Conservation (phyloP, 2,888 invertebrate species). For the Stenotaenia linearis region DNA sequence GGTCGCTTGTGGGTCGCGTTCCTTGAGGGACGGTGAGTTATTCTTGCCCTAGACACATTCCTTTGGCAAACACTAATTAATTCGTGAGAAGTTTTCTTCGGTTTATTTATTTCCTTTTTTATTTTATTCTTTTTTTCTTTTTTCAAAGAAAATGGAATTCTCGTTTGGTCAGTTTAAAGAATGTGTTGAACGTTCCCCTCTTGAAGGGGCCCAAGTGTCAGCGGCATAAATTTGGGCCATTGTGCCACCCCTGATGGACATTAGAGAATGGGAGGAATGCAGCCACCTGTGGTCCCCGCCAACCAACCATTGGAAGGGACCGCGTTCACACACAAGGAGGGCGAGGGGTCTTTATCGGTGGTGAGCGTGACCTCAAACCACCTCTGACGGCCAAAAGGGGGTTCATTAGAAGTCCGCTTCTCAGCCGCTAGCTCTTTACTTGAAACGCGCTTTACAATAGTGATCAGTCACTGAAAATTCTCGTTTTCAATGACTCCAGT, state of each 20-base stretch:
- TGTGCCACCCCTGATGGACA: conserved; percentile 29
- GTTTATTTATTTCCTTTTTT: neutral
- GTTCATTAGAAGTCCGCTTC: conserved; percentile 19
- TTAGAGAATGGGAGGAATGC: conserved; percentile 26
- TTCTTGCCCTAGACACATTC: neutral
- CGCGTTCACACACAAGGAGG: conserved; percentile 2
- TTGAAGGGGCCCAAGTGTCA: conserved; percentile 24
- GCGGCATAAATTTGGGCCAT: conserved; percentile 8
- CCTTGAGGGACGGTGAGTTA: neutral
- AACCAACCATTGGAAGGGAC: neutral
- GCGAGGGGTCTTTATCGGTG: conserved; percentile 11
- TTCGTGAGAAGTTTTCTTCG: neutral
- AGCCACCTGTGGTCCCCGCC: conserved; percentile 28
- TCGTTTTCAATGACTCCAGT: neutral
- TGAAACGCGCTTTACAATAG: neutral
- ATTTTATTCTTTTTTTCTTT: neutral
- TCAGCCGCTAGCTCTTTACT: neutral
- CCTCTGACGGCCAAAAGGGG: conserved; percentile 11
- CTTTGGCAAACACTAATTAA: neutral
- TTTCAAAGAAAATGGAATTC: neutral
- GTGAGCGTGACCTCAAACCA: conserved; percentile 19
- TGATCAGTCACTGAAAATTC: neutral
- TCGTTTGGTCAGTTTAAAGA: conserved; percentile 2
- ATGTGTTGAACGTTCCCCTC: conserved; percentile 12
- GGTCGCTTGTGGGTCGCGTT: neutral